Conservation (phyloP, 2,113 vertebrate species). For the Agelaius phoeniceus region DNA sequence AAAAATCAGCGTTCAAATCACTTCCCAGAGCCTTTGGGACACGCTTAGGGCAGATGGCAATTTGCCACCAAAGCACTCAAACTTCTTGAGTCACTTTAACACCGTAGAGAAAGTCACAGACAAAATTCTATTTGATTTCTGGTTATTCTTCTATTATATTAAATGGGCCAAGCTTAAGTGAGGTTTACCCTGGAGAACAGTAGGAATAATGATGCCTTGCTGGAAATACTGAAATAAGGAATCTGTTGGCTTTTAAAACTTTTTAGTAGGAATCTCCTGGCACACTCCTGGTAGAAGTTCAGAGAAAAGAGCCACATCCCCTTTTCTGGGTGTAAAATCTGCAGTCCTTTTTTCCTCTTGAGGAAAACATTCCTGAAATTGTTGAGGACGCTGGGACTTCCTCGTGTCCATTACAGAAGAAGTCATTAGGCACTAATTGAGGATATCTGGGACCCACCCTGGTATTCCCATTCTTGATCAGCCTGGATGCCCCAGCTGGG, state of each 20-base stretch:
- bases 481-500: neutral
- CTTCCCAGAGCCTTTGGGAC: conserved; percentile 18
- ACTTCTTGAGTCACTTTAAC: conserved; percentile 15
- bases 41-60: neutral
- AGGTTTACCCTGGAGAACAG: neutral
- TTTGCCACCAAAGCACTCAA: conserved; percentile 62
- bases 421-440: neutral
- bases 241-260: neutral
- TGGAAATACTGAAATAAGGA: neutral
- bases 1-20: neutral
- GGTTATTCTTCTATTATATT: neutral
- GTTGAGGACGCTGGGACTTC: neutral
- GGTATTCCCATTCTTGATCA: neutral
- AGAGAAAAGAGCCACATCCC: neutral
- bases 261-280: neutral
- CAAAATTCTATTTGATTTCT: conserved; percentile 49
- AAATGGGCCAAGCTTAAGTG: conserved; percentile 1
- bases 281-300: neutral
- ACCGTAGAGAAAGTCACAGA: neutral
- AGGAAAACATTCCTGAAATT: neutral
- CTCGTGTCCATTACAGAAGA: neutral
- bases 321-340: neutral
- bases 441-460: fast-evolving
- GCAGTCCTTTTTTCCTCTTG: neutral
- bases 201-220: neutral